Conservation (phyloP, 2,113 vertebrate genomes). For the Phalacrocorax brasilianus region DNA sequence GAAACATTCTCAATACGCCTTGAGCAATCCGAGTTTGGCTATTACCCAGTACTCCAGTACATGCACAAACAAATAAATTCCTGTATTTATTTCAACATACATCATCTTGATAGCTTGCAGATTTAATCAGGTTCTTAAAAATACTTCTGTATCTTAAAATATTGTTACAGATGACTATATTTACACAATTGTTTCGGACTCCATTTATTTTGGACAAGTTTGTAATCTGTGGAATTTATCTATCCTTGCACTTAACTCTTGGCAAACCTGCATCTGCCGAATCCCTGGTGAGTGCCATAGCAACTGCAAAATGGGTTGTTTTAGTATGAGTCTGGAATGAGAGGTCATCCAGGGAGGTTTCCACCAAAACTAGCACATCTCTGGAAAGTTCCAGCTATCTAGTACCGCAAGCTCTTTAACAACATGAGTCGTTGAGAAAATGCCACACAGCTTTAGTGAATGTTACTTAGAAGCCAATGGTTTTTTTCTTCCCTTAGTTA, state of each 20-base stretch:
- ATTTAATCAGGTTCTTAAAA: not conserved
- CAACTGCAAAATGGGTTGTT: not conserved
- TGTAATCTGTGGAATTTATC: not conserved
- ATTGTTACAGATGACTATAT: not conserved
- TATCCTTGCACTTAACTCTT: not conserved
- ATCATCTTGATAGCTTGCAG: not conserved
- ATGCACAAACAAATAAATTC: not conserved
- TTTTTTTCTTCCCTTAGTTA: not conserved
- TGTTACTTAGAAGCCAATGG: not conserved
- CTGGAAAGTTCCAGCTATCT: not conserved
- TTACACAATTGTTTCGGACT: not conserved
- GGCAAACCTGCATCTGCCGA: not conserved
- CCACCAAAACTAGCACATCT: not conserved
- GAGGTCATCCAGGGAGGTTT: not conserved
- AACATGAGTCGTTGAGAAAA: not conserved
- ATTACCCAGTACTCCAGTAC: not conserved
- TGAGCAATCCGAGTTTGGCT: not conserved
- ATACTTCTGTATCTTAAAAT: not conserved
- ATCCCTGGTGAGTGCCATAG: not conserved
- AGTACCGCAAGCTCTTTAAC: not conserved
- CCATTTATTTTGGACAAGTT: not conserved
- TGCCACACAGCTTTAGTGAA: not conserved
- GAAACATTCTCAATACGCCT: not conserved
- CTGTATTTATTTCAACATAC: not conserved
- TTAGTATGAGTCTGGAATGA: not conserved